Evolutionary conservation across 1,140 invertebrate genomes (phyloP).

Genomic region (Trichogramma pretiosum): DNA sequence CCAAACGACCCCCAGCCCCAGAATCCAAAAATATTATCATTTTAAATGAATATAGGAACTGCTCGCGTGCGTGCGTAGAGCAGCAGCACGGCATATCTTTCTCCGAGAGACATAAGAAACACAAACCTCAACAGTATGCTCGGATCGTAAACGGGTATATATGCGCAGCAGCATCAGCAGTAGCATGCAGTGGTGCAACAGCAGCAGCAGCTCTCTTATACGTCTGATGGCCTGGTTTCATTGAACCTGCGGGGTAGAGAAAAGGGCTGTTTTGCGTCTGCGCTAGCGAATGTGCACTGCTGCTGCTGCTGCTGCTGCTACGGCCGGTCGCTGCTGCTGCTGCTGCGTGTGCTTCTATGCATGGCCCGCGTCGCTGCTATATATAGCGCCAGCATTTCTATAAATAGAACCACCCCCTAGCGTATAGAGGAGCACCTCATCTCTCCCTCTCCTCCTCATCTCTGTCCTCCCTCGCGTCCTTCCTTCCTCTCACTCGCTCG

Average conservation of each 20-base stretch:
- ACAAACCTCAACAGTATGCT: background rate
- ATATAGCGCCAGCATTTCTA: slow-evolving; percentile 39
- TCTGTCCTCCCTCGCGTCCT: background rate
- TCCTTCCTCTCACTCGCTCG: background rate
- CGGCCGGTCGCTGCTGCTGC: slow-evolving; percentile 21
- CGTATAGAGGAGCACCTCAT: too few species aligned
- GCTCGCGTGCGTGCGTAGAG: too few species aligned
- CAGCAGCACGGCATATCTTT: too few species aligned
- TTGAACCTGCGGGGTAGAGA: slow-evolving; percentile 32
- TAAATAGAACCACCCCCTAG: slow-evolving; percentile 44
- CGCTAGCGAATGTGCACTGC: slow-evolving; percentile 11
- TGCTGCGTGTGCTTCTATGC: slow-evolving; percentile 32
- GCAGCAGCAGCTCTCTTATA: background rate
- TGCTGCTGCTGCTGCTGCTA: slow-evolving; percentile 4
- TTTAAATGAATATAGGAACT: too few species aligned
- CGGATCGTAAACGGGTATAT: background rate
- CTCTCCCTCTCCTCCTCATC: background rate
- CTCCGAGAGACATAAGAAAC: too few species aligned
- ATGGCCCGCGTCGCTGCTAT: slow-evolving; percentile 37
- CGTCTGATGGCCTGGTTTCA: slow-evolving; percentile 36
- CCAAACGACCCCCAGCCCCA: too few species aligned
- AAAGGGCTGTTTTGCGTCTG: too few species aligned
- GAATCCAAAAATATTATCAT: too few species aligned
- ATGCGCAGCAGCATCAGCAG: background rate
- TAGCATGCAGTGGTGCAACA: too few species aligned